Conservation (phyloP, 1,140 invertebrate genomes). For the Tetranychus cinnabarinus region DNA sequence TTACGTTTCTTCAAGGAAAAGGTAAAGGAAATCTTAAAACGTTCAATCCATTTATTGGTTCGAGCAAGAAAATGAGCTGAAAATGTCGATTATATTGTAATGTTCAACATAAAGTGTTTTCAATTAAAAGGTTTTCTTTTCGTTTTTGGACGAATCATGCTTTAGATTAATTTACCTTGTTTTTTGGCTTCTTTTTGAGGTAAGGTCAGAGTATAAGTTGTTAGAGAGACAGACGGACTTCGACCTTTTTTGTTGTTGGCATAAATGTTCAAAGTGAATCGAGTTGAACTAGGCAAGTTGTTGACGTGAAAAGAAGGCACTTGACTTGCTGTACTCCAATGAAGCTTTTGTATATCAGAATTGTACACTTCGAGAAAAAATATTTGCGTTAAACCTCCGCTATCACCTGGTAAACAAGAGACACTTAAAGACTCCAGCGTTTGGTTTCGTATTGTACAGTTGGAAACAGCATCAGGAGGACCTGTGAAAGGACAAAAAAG, state of each 20-base stretch:
- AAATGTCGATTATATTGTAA: too few relatives aligned
- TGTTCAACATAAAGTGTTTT: too few relatives aligned
- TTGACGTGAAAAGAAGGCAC: constrained; percentile 13
- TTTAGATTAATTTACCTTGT: background rate
- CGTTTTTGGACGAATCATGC: too few relatives aligned
- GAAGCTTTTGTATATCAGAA: constrained; percentile 9
- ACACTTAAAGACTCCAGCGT: constrained; percentile 49
- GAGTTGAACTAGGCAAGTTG: constrained; percentile 12
- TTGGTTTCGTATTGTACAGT: constrained; percentile 62
- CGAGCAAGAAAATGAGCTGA: too few relatives aligned
- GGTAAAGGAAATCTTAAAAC: too few relatives aligned
- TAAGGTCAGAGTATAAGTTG: constrained; percentile 7
- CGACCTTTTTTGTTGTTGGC: constrained; percentile 14
- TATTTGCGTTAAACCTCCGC: constrained; percentile 52
- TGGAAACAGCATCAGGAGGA: constrained; percentile 47
- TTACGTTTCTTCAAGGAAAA: too few relatives aligned
- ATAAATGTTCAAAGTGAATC: constrained; percentile 13
- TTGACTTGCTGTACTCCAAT: constrained; percentile 14
- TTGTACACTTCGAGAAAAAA: constrained; percentile 57
- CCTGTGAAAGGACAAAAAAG: constrained; percentile 23
- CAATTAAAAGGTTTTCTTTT: background rate
- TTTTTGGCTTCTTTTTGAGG: constrained; percentile 6
- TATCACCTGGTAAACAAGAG: constrained; percentile 45
- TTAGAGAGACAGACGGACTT: constrained; percentile 8
- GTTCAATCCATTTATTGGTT: too few relatives aligned